These are phyloP conservation scores for Fistularia commersonii DNA, from an alignment of 2,797 vertebrate species.

Conservation along the genomic window DNA sequence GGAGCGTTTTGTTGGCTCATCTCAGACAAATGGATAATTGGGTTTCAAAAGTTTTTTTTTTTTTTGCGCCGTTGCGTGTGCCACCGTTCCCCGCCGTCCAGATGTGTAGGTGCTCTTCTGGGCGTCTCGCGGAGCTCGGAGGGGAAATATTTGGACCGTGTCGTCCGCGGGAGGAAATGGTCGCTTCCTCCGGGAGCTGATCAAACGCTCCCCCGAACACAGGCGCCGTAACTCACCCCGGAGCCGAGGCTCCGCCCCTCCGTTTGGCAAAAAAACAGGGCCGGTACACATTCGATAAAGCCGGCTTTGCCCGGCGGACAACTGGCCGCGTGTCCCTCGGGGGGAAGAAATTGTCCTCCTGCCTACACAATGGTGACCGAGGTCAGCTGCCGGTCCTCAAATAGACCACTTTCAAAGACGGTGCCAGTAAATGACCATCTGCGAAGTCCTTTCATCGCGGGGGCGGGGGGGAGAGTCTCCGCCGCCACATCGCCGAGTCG, in stretches of 20 bases:
- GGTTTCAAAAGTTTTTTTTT: too few species aligned
- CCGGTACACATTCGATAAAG: conserved; percentile 12
- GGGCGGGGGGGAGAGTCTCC: conserved; percentile 7
- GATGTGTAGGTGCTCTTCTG: too few species aligned
- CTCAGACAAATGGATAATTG: too few species aligned
- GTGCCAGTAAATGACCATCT: conserved; percentile 24
- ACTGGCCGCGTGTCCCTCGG: not conserved
- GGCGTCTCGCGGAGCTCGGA: too few species aligned
- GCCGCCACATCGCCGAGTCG: too few species aligned
- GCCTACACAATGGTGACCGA: conserved; percentile 24
- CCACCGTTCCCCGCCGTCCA: too few species aligned
- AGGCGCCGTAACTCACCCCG: too few species aligned
- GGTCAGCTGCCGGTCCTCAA: conserved; percentile 30
- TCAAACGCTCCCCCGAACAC: conserved; percentile 65
- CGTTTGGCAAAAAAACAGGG: conserved; percentile 23
- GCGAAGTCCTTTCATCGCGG: conserved; percentile 30
- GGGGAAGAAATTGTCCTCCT: conserved; percentile 10
- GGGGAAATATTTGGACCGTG: conserved; percentile 32
- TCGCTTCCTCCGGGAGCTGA: conserved; percentile 68
- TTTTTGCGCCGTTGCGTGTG: too few species aligned
- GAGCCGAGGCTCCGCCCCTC: conserved; percentile 14
- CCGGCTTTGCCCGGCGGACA: conserved; percentile 10
- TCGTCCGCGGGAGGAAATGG: conserved; percentile 66
- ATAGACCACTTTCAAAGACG: conserved; percentile 34
- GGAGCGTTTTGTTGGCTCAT: too few species aligned